Conservation (phyloP, 30 jellyfish, hydroid and myxozoan species). For the Chrysaora quinquecirrha region DNA sequence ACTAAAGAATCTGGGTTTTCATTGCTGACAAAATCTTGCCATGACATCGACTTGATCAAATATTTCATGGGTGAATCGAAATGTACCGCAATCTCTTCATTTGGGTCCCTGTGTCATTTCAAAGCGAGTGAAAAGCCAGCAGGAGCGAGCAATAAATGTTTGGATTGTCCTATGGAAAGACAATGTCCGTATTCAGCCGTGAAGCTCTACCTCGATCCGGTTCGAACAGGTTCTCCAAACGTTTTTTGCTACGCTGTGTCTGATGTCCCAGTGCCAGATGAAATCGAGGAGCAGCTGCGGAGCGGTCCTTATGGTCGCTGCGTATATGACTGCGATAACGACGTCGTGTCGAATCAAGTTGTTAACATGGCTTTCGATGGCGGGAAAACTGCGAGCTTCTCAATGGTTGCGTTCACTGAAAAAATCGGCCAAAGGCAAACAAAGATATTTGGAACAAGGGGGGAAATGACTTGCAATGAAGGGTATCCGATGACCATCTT, state of each 20-base stretch:
- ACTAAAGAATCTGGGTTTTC: slow-evolving; percentile 68
- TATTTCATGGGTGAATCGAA: slow-evolving; percentile 67
- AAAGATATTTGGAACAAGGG: slow-evolving; percentile 74
- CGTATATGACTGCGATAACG: slow-evolving; percentile 92
- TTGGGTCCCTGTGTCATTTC: slow-evolving; percentile 78
- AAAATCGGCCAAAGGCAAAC: slow-evolving; percentile 73
- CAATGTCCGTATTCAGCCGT: slow-evolving; percentile 92
- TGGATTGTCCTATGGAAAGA: slow-evolving; percentile 72
- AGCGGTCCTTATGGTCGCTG: slow-evolving; percentile 92
- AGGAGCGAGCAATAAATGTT: slow-evolving; percentile 74
- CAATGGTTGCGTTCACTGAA: slow-evolving; percentile 89
- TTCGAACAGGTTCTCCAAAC: slow-evolving; percentile 63
- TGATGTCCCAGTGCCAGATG: slow-evolving; percentile 62
- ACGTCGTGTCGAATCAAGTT: slow-evolving; percentile 84
- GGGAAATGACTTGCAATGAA: slow-evolving; percentile 76
- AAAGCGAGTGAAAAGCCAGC: slow-evolving; percentile 64
- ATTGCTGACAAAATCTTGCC: slow-evolving; percentile 80
- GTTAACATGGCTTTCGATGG: slow-evolving; percentile 86
- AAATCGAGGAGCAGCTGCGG: slow-evolving; percentile 57
- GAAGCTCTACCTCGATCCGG: slow-evolving; percentile 65
- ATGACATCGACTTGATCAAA: slow-evolving; percentile 85
- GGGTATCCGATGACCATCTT: slow-evolving; percentile 45
- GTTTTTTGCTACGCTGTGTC: slow-evolving; percentile 53
- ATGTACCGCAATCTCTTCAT: slow-evolving; percentile 70
- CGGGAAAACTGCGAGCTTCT: slow-evolving; percentile 67